Percentiles rank a stretch among this genome's conserved stretches.
Conservation (phyloP, 2,888 invertebrate species). For the Pachycephus smyrnensis region DNA sequence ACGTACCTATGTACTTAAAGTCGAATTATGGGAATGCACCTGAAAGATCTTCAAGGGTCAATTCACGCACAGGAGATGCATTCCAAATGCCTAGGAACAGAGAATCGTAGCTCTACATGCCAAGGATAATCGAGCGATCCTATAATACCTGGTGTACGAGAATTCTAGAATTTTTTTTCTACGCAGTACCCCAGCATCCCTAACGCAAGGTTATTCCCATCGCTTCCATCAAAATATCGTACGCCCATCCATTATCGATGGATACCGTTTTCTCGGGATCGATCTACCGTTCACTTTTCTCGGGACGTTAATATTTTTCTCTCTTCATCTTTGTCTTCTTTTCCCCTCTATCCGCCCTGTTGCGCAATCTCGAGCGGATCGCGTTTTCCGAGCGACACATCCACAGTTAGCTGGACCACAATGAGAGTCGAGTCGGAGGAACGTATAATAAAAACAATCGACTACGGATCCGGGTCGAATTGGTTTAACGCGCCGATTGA, state of each 20-base stretch:
- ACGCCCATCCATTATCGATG: neutral
- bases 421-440: neutral
- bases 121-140: neutral
- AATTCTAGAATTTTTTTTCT: neutral
- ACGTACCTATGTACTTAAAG: neutral
- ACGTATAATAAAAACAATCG: constrained; percentile 5
- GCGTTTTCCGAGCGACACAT: neutral
- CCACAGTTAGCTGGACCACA: neutral
- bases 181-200: neutral
- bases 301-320: neutral
- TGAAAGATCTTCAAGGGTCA: neutral
- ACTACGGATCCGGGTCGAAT: constrained; percentile 12
- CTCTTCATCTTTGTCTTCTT: no score
- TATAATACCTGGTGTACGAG: neutral
- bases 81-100: neutral
- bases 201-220: neutral
- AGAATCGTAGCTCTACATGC: neutral
- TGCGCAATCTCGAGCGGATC: neutral
- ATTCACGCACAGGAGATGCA: neutral
- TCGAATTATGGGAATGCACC: neutral
- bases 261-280: neutral
- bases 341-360: neutral
- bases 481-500: constrained; percentile 9
- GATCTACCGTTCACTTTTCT: neutral
- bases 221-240: neutral